Conservation (phyloP, 2,888 invertebrate species). For the Leptopilina syphax region DNA sequence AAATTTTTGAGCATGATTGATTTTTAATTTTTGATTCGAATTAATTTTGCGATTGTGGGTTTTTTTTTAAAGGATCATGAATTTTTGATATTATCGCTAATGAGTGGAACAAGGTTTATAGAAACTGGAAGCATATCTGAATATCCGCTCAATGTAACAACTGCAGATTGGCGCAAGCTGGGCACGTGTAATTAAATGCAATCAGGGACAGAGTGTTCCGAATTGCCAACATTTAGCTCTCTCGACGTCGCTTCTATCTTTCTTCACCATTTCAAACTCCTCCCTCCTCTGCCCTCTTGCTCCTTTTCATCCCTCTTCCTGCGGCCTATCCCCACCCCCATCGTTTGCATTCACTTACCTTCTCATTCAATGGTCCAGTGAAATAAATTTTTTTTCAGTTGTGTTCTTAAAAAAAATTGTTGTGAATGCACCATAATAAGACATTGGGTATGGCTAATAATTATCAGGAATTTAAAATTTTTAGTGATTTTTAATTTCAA, state of each 20-base stretch:
- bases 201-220: conserved; percentile 73
- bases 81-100: background rate
- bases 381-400: background rate
- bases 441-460: no score
- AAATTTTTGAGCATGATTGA: no score
- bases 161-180: conserved; percentile 66
- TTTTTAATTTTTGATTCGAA: no score
- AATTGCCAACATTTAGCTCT: conserved; percentile 71
- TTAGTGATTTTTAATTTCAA: no score
- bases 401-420: no score
- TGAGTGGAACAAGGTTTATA: conserved; percentile 5
- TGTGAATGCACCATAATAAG: no score
- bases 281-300: no score
- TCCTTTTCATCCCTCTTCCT: conserved; percentile 51
- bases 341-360: conserved; percentile 40
- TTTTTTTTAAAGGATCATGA: no score
- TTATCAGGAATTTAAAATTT: no score
- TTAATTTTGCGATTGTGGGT: no score
- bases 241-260: conserved; percentile 55
- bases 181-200: conserved; percentile 76
- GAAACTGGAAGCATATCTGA: conserved; percentile 52
- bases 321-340: conserved; percentile 44
- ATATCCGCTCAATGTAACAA: conserved; percentile 69
- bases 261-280: conserved; percentile 43
- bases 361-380: conserved; percentile 31